A percentile compares a stretch with the other conserved stretches of the same genome.
phyloP scores from a whole-genome alignment of 2,797 vertebrate species.

The Cichlasoma orientale region DNA sequence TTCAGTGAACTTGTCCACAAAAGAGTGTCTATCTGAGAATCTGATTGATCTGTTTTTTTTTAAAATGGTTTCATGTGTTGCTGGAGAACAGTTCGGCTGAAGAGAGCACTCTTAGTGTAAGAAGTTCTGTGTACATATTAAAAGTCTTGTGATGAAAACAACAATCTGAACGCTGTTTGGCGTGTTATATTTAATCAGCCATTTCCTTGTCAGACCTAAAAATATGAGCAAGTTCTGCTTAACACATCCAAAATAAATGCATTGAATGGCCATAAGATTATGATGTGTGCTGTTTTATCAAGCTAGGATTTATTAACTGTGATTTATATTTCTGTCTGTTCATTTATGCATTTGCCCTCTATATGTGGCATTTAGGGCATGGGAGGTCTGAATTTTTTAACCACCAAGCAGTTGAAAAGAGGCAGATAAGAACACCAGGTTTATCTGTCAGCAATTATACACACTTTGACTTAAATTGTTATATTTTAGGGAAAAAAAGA shows the following conservation, averaged over 20 bases:
- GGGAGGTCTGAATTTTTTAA: not conserved
- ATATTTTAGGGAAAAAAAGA: not conserved
- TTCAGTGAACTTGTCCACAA: conserved; percentile 45
- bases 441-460: not conserved
- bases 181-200: conserved; percentile 80
- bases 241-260: conserved; percentile 82
- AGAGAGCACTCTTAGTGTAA: conserved; percentile 73
- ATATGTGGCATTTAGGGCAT: not conserved
- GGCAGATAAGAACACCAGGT: not conserved
- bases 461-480: not conserved
- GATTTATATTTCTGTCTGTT: not conserved
- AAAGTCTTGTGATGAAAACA: conserved; percentile 86
- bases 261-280: conserved; percentile 58
- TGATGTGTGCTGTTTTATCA: conserved; percentile 30
- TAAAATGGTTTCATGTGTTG: conserved; percentile 43
- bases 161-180: conserved; percentile 77
- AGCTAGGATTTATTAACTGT: not conserved
- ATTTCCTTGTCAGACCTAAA: conserved; percentile 77
- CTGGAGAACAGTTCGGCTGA: conserved; percentile 75
- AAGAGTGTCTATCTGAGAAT: conserved; percentile 30
- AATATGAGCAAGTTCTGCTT: conserved; percentile 73
- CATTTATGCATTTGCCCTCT: not conserved
- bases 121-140: conserved; percentile 84
- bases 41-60: conserved; percentile 46
- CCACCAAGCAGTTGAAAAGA: not conserved